Evolutionary conservation across 1,140 invertebrate genomes (phyloP), one percentile per base, ranked within the genome.

Genomic region (Drosophila nasuta): DNA sequence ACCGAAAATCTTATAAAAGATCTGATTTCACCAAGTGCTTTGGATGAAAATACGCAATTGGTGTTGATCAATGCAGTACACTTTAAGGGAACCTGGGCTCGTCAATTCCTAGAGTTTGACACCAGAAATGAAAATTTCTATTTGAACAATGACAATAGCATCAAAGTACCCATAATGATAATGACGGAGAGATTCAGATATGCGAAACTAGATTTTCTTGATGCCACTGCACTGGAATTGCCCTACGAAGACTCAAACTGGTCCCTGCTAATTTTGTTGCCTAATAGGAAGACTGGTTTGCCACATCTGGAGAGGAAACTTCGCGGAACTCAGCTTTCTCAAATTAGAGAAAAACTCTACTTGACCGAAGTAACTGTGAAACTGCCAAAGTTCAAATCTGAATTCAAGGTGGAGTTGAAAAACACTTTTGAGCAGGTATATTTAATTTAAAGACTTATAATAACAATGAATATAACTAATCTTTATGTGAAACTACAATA

Each of bases 21-120:
- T 71, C 96, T 11, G 11, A 79, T 1, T 8, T 25, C 20, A 25
- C 20, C 91, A 25, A 92, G 64, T 51, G 78, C 77, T 1, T 52
- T 94, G 6, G 10, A n/a, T n/a, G n/a, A n/a, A n/a, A n/a, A 0
- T 20, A 78, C 93, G 77, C 92, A 49, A 17, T 65, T 96, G 59
- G 93, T 96, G 5, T 91, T 96, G 6, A 92, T 94, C 2, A 96
- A 96, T 88, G 95, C 95, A 2, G 93, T 96, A 28, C 95, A 96
- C 81, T 96, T 96, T 46, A 92, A 92, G 48, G 91, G 91, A 45
- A 77, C 67, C 17, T 92, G 92, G 91, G 46, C 59, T 28, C 74
- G 87, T 54, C 41, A 73, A 45, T 92, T 91, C 51, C 57, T 58
- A 1, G 54, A 72, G 59, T 5, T 35, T 6, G 45, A 92, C 6